These are phyloP conservation scores for Dolichoris vasculosae DNA, from an alignment of 1,140 invertebrate species.

Conservation along the genomic window DNA sequence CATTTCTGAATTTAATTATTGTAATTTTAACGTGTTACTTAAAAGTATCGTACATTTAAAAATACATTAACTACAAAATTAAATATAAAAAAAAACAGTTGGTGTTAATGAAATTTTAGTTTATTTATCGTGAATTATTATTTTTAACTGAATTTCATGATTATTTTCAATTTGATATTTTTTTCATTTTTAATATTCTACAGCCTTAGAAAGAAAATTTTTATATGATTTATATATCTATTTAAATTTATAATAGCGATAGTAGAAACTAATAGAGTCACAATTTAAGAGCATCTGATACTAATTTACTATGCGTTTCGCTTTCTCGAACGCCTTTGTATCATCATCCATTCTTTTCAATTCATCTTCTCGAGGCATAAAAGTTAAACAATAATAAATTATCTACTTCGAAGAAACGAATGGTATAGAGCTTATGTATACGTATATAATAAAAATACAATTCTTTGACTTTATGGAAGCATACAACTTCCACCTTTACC, in stretches of 20 bases:
- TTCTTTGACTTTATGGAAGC: not conserved
- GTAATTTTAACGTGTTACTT: too few species aligned
- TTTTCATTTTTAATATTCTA: not conserved
- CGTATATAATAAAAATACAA: not conserved
- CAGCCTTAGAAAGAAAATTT: not conserved
- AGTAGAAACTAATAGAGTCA: not conserved
- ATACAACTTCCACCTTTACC: too few species aligned
- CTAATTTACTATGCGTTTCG: not conserved
- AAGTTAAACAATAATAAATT: slow-evolving; percentile 9
- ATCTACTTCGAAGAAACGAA: not conserved
- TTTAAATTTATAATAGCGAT: not conserved
- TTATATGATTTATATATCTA: not conserved
- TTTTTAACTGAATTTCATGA: too few species aligned
- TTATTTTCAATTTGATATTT: too few species aligned
- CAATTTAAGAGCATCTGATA: not conserved
- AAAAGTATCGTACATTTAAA: too few species aligned
- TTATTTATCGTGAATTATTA: too few species aligned
- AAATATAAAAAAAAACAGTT: too few species aligned
- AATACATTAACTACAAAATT: too few species aligned
- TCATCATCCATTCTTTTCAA: not conserved
- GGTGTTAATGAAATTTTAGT: too few species aligned
- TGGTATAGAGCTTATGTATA: not conserved
- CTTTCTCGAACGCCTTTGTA: not conserved
- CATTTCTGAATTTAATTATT: too few species aligned
- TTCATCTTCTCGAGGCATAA: not conserved